Evolutionary conservation across 2,113 vertebrate genomes (phyloP), one percentile per base, ranked within the genome.

Genomic region (Numida meleagris): DNA sequence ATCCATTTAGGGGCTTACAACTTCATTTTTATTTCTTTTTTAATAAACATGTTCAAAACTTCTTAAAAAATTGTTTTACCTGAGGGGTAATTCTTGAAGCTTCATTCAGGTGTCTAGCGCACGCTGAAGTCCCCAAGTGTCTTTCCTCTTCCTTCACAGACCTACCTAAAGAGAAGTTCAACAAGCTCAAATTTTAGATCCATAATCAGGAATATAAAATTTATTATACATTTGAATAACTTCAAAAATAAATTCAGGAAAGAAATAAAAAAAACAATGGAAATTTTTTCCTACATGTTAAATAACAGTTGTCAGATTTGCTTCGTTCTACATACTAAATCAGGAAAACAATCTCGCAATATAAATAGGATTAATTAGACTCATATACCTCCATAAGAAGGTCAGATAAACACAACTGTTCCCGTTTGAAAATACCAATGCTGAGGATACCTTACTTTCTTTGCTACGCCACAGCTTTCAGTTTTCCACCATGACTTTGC

Each of bases 61-160:
- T 51, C 73, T 40, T 57, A 6, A 95, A 75, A 70, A 38, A 16
- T 72, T 62, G 68, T 18, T 87, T 91, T 98, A 99, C 98, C 98
- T 98, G 98, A 98, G 97, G 96, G 77, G 93, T 94, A 87, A 98
- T 80, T 96, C 97, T 98, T 8, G 97, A 97, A 94, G 97, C 71
- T 94, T 97, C 94, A 55, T 97, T 98, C 82, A 98, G 92, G 29
- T 96, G 96, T 95, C 94, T 96, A 86, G 92, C 66, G 96, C 97
- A 98, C 55, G 90, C 89, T 85, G 98, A 97, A 93, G 96, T 97
- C 73, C 95, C 97, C 53, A 97, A 86, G 43, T 98, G 98, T 93
- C 97, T 97, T 83, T 98, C 98, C 59, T 97, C 98, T 73, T 97
- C 96, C 86, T 96, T 98, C 91, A 95, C 90, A 77, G 96, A 96